Evolutionary conservation across 1,140 invertebrate genomes (phyloP).

Genomic region (Neelides sp.): DNA sequence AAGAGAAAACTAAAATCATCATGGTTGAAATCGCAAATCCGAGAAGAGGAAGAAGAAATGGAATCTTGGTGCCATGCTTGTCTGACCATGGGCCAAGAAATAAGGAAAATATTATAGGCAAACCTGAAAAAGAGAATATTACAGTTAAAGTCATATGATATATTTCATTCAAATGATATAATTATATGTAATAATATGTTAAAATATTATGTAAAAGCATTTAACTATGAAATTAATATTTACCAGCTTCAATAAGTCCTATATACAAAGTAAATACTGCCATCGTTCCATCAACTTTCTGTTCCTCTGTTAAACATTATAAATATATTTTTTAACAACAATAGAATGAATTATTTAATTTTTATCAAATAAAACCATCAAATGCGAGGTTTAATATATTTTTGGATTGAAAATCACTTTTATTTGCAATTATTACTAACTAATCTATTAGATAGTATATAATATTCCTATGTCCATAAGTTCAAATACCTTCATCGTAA

Average conservation of each 20-base stretch:
- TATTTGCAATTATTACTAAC: too few relatives aligned
- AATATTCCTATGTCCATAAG: not conserved
- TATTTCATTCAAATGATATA: not conserved
- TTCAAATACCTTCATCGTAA: not conserved
- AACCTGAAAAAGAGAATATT: not conserved
- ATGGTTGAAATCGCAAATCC: slow-evolving; percentile 12
- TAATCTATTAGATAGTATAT: not conserved
- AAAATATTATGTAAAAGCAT: slow-evolving; percentile 1
- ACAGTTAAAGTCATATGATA: not conserved
- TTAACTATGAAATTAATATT: slow-evolving; percentile 11
- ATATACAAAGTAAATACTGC: slow-evolving; percentile 8
- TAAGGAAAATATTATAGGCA: slow-evolving; percentile 7
- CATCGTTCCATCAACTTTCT: slow-evolving; percentile 4
- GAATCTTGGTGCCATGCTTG: slow-evolving; percentile 15
- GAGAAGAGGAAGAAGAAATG: slow-evolving; percentile 11
- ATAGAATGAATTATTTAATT: not conserved
- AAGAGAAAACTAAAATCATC: not conserved
- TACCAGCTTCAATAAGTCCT: slow-evolving; percentile 18
- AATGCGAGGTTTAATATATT: too few relatives aligned
- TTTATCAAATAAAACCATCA: not conserved
- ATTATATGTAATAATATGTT: not conserved
- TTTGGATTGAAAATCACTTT: too few relatives aligned
- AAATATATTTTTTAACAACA: not conserved
- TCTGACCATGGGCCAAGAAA: slow-evolving; percentile 10
- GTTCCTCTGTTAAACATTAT: slow-evolving; percentile 6